Conservation (phyloP, 2,113 vertebrate species). For the Eurystomus gularis region DNA sequence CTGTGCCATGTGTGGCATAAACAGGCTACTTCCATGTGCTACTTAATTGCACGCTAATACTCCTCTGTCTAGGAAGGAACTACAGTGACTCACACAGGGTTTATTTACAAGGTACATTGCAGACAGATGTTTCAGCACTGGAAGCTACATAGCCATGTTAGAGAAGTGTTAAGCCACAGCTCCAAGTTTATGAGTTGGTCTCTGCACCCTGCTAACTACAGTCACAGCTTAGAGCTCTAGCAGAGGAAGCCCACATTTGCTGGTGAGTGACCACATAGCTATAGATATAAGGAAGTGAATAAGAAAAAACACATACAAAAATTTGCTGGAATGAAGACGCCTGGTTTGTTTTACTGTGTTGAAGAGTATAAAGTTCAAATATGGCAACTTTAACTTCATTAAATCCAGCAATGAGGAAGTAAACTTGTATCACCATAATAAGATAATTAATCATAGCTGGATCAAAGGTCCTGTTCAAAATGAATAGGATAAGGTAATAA, state of each 20-base stretch:
- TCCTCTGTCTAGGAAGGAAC: not conserved
- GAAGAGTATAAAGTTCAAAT: not conserved
- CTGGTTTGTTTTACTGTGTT: not conserved
- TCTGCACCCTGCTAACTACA: not conserved
- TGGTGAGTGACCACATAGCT: not conserved
- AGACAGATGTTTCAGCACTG: not conserved
- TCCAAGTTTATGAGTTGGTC: not conserved
- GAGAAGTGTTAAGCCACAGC: conserved; percentile 14
- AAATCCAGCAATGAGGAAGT: not conserved
- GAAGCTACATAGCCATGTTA: not conserved
- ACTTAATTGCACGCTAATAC: not conserved
- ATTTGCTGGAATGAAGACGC: not conserved
- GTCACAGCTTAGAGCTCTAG: not conserved
- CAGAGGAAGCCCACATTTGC: not conserved
- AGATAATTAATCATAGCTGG: not conserved
- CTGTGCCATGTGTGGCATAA: not conserved
- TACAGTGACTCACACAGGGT: not conserved
- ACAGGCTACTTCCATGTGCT: not conserved
- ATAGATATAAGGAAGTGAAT: not conserved
- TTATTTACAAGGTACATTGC: not conserved
- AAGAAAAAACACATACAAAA: not conserved
- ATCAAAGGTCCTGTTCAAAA: not conserved
- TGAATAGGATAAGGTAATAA: not conserved
- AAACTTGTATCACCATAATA: not conserved
- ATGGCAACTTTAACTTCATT: not conserved